These are phyloP conservation scores for Labrus mixtus DNA, from an alignment of 2,113 vertebrate genomes.

Conservation along the genomic window DNA sequence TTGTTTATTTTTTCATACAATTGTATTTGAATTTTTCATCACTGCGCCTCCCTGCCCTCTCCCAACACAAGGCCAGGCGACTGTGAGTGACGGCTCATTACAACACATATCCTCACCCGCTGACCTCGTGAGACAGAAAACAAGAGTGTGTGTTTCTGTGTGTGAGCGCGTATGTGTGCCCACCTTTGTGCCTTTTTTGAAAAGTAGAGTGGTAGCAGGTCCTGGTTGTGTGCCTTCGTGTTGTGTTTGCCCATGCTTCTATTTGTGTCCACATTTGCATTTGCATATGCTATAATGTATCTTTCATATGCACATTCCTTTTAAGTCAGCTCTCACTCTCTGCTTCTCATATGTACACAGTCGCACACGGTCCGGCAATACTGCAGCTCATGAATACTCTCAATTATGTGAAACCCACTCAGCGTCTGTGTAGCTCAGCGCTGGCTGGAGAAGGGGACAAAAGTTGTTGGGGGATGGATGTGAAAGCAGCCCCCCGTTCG, in stretches of 20 bases:
- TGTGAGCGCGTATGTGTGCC: slow-evolving; percentile 7
- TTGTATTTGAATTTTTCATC: slow-evolving; percentile 29
- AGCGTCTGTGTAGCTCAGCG: slow-evolving; percentile 40
- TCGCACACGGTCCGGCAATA: slow-evolving; percentile 38
- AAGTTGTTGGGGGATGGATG: slow-evolving; percentile 46
- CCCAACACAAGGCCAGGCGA: slow-evolving; percentile 45
- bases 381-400: slow-evolving; percentile 66
- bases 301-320: slow-evolving; percentile 59
- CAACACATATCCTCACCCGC: slow-evolving; percentile 47
- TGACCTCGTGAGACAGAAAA: slow-evolving; percentile 49
- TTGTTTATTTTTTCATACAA: not conserved
- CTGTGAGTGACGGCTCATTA: slow-evolving; percentile 72
- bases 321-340: slow-evolving; percentile 62
- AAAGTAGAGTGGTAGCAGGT: slow-evolving; percentile 32
- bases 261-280: slow-evolving; percentile 75
- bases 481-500: slow-evolving; percentile 21
- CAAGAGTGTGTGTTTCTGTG: not conserved
- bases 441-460: slow-evolving; percentile 57
- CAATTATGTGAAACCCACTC: slow-evolving; percentile 66
- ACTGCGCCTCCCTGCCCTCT: slow-evolving; percentile 18
- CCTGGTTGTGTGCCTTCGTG: slow-evolving; percentile 10
- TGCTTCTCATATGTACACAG: slow-evolving; percentile 24
- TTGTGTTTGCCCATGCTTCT: slow-evolving; percentile 50
- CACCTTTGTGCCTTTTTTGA: slow-evolving; percentile 5
- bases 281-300: slow-evolving; percentile 71